Conservation (phyloP, 2,888 invertebrate genomes). For the Eupithecia subumbrata region DNA sequence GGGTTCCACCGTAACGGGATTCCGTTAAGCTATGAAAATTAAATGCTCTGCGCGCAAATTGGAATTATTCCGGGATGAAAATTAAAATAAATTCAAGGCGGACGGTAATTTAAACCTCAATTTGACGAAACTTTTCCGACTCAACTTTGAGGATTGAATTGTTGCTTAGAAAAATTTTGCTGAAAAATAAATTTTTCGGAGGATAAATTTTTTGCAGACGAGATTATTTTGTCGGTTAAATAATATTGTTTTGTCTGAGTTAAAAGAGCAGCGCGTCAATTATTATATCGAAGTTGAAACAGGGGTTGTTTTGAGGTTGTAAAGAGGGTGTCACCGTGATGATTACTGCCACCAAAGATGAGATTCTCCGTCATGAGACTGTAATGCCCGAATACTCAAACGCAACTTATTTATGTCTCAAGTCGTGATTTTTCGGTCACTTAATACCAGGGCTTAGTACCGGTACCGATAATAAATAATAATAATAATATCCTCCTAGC, state of each 20-base stretch:
- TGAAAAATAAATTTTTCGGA: neutral
- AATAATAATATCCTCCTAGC: too few relatives aligned
- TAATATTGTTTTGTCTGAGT: neutral
- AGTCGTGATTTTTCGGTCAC: too few relatives aligned
- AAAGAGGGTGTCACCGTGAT: neutral
- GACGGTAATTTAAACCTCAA: constrained; percentile 64
- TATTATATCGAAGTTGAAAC: neutral
- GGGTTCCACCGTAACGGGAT: constrained; percentile 68
- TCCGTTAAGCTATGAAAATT: constrained; percentile 72
- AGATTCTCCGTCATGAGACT: too few relatives aligned
- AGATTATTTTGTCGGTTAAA: neutral
- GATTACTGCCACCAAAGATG: too few relatives aligned
- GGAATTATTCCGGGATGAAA: constrained; percentile 67
- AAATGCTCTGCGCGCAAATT: constrained; percentile 67
- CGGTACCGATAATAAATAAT: too few relatives aligned
- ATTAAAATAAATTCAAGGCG: constrained; percentile 67
- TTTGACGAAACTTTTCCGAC: constrained; percentile 57
- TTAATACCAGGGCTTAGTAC: too few relatives aligned
- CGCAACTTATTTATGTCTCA: too few relatives aligned
- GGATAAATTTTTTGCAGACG: neutral
- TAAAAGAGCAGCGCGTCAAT: neutral
- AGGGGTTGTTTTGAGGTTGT: neutral
- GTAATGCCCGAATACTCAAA: too few relatives aligned
- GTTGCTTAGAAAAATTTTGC: constrained; percentile 37
- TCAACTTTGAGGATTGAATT: constrained; percentile 49